Evolutionary conservation across 2,888 invertebrate species (phyloP).

Genomic region (Sicus ferrugineus): DNA sequence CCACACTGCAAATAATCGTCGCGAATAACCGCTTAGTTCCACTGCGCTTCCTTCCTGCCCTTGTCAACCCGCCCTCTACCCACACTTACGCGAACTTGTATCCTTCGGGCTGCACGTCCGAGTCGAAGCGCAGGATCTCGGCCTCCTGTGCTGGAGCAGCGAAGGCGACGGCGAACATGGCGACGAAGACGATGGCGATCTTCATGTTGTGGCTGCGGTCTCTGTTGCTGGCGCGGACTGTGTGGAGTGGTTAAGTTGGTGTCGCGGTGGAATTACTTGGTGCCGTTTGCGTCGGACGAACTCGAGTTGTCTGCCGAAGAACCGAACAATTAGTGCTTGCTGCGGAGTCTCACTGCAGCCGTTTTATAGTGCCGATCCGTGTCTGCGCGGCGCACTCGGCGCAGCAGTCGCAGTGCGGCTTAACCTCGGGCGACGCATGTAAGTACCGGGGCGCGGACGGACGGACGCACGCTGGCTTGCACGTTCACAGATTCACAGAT

Average conservation of each 20-base stretch:
- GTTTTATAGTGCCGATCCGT: slow-evolving; percentile 42
- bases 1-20: slow-evolving; percentile 64
- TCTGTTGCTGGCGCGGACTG: background rate
- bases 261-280: slow-evolving; percentile 15
- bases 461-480: background rate
- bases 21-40: background rate
- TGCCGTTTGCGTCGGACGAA: slow-evolving; percentile 4
- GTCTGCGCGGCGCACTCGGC: slow-evolving; percentile 15
- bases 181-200: slow-evolving; percentile 46
- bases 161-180: slow-evolving; percentile 54
- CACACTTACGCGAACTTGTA: slow-evolving; percentile 59
- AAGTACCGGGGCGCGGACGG: background rate
- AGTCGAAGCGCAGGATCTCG: slow-evolving; percentile 70
- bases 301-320: slow-evolving; percentile 37
- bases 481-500: background rate
- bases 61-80: background rate
- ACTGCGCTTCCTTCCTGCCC: background rate
- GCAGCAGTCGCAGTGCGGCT: background rate
- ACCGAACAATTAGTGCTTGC: slow-evolving; percentile 54
- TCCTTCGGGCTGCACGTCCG: slow-evolving; percentile 64
- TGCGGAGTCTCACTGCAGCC: slow-evolving; percentile 44
- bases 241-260: background rate
- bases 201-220: slow-evolving; percentile 47
- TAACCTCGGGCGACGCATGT: slow-evolving; percentile 25
- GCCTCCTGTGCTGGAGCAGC: slow-evolving; percentile 66